Percentiles rank a stretch among this genome's conserved stretches.
Evolutionary conservation across 2,797 vertebrate species (phyloP).

Genomic region (Anolis apletophallus): DNA sequence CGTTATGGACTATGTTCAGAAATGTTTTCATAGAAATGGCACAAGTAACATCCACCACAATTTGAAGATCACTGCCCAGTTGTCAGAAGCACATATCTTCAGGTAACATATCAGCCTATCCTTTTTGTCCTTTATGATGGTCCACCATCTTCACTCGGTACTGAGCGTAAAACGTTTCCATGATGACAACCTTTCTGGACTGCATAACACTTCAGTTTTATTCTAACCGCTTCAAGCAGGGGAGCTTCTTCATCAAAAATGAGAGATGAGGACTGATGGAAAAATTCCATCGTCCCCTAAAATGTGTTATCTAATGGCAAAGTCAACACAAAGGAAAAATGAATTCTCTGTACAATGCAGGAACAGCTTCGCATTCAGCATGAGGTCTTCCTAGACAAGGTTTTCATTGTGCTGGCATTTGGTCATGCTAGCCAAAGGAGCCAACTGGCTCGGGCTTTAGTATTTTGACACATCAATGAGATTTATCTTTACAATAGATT

Average conservation of each 20-base stretch:
- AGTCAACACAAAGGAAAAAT: conserved; percentile 51
- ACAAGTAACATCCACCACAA: conserved; percentile 18
- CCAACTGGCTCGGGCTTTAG: conserved; percentile 67
- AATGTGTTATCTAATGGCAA: conserved; percentile 48
- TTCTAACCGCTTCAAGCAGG: conserved; percentile 18
- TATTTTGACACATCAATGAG: conserved; percentile 54
- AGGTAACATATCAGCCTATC: neutral
- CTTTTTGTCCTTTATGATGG: neutral
- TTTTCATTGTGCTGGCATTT: conserved; percentile 68
- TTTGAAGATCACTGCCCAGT: conserved; percentile 8
- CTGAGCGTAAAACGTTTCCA: conserved; percentile 25
- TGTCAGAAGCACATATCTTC: conserved; percentile 13
- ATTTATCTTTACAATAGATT: conserved; percentile 52
- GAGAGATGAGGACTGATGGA: neutral
- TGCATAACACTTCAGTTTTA: neutral
- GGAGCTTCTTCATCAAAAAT: neutral
- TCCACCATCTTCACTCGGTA: conserved; percentile 8
- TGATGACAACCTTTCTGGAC: conserved; percentile 1
- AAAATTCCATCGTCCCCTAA: conserved; percentile 33
- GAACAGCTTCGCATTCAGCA: conserved; percentile 75
- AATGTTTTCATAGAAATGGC: conserved; percentile 28
- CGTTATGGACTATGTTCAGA: neutral
- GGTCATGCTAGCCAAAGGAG: conserved; percentile 62
- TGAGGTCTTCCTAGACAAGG: conserved; percentile 71
- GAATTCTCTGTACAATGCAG: conserved; percentile 56